Base-by-base conservation (phyloP, 2,797 vertebrate species). In the Pantherophis vulpinus region DNA sequence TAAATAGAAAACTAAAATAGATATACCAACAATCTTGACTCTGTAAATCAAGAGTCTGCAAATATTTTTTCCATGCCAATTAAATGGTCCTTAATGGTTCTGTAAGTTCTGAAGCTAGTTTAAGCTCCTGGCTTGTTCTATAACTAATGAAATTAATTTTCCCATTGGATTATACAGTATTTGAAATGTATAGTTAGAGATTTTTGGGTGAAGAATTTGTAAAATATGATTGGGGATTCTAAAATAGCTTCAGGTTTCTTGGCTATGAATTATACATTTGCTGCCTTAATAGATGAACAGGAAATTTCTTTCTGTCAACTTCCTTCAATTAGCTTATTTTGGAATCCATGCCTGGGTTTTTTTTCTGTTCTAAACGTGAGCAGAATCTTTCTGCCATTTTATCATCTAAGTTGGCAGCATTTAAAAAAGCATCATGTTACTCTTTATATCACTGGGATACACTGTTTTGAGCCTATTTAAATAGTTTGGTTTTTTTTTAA, bases 381-480 rank as follows among this genome's bases (percentile, higher is more conserved):
- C 32, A n/a, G 29, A 23, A 20, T 51, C n/a, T 12, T 66, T 8
- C 25, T 92, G 74, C 60, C 91, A 58, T 79, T 92, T 93, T 86
- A 60, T 92, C 6, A 23, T 90, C 55, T 74, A 87, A 59, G 86
- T 37, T 93, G 92, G 91, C 94, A 74, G 4, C 90, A 93, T 95
- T 94, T 0, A 0, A 94, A 96, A 83, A 96, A 25, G 93, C 93
- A 88, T 92, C 0, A 0, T 91, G 66, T 95, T 93, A 95, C 95
- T 94, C 87, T 95, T 63, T 86, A 93, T 89, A 90, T 90, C 89
- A 92, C 0, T 0, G 92, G 58, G 23, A 92, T 93, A 95, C 60
- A 89, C 89, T 89, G 90, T 70, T 95, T 92, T 92, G 96, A 96
- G 93, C 59, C 74, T 92, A 93, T 59, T 0, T 27, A 61, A 95